Evolutionary conservation across 1,140 invertebrate genomes (phyloP).

Genomic region (Macrobrachium nipponense): DNA sequence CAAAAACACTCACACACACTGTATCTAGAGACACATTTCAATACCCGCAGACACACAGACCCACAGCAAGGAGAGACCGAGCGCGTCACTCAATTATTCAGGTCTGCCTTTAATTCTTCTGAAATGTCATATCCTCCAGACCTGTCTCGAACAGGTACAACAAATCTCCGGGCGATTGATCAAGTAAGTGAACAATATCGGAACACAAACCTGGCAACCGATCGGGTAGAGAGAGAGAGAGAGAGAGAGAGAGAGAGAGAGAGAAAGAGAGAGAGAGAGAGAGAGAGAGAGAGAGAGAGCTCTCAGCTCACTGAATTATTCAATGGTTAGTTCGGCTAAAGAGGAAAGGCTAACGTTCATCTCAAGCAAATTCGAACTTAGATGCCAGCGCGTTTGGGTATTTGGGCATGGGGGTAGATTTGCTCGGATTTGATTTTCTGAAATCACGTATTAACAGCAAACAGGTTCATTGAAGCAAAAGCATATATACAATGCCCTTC

Average conservation of each 20-base stretch:
- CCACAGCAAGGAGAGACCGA: too few relatives aligned
- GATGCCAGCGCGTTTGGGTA: too few relatives aligned
- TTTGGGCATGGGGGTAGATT: neutral
- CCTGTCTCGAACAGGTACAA: constrained; percentile 1
- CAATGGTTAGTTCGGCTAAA: neutral
- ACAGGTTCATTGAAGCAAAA: too few relatives aligned
- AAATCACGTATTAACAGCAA: too few relatives aligned
- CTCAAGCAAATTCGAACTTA: neutral
- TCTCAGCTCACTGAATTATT: too few relatives aligned
- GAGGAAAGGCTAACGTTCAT: neutral
- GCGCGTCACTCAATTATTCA: too few relatives aligned
- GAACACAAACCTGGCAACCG: neutral
- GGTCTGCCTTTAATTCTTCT: too few relatives aligned
- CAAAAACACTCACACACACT: too few relatives aligned
- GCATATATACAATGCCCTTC: too few relatives aligned
- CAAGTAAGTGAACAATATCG: neutral
- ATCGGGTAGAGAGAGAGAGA: neutral
- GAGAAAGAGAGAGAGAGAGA: neutral
- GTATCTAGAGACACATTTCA: too few relatives aligned
- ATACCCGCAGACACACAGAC: too few relatives aligned
- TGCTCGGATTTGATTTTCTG: too few relatives aligned
- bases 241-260: constrained; percentile 6
- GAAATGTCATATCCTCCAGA: neutral
- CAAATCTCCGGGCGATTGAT: neutral
- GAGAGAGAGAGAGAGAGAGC: constrained; percentile 1